A percentile compares a stretch with the other conserved stretches of the same genome.
phyloP scores from a whole-genome alignment of 2,113 vertebrate genomes.

The Hydrochoerus hydrochaeris region DNA sequence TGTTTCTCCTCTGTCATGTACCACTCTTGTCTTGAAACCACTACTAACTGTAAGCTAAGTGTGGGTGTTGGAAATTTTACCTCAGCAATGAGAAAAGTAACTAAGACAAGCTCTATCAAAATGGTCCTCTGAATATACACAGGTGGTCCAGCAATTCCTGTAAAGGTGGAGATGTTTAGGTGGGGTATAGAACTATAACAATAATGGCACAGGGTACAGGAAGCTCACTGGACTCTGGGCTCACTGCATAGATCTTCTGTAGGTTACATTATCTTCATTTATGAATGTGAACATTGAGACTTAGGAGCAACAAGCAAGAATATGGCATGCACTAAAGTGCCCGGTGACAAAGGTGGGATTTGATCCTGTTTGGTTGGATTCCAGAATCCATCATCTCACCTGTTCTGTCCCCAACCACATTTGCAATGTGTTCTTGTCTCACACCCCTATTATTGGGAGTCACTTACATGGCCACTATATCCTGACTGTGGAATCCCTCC shows the following conservation, averaged over 20 bases:
- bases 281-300: background rate
- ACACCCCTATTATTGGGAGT: background rate
- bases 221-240: background rate
- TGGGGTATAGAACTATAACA: accelerated
- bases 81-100: background rate
- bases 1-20: background rate
- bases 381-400: background rate
- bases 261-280: background rate
- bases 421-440: accelerated
- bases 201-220: accelerated
- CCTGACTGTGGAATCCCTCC: background rate
- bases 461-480: accelerated
- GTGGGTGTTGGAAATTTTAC: background rate
- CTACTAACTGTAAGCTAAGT: background rate
- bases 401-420: accelerated
- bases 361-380: background rate
- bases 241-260: background rate
- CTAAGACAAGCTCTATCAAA: background rate
- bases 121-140: background rate
- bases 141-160: background rate
- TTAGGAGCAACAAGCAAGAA: background rate
- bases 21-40: background rate
- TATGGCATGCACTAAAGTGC: background rate
- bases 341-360: background rate
- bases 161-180: accelerated